phyloP scores from a whole-genome alignment of 2,797 vertebrate genomes.

The Sparus aurata region DNA sequence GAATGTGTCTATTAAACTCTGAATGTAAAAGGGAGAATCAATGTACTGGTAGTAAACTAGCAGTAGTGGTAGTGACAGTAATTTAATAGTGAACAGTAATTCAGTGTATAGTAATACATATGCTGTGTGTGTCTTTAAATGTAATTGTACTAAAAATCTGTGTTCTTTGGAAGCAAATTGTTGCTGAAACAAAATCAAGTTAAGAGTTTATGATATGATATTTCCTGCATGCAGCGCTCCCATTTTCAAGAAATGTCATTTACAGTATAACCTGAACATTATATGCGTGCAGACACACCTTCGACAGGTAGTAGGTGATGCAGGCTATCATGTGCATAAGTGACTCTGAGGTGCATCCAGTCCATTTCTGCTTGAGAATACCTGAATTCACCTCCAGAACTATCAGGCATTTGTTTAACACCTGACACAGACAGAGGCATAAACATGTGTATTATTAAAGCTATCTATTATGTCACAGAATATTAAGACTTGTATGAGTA shows the following conservation, averaged over 20 bases:
- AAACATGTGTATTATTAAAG: conserved; percentile 11
- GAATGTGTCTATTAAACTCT: neutral
- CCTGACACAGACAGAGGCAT: conserved; percentile 77
- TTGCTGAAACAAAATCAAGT: neutral
- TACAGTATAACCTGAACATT: conserved; percentile 5
- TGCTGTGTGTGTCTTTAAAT: neutral
- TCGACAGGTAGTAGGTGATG: conserved; percentile 90
- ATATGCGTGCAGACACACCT: conserved; percentile 80
- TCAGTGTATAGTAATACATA: too few species aligned
- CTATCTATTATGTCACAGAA: neutral
- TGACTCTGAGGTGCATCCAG: conserved; percentile 81
- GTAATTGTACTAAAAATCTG: neutral
- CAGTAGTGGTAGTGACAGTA: too few species aligned
- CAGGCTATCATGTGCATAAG: conserved; percentile 94
- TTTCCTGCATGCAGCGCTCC: neutral
- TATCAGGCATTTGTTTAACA: conserved; percentile 92
- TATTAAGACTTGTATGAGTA: neutral
- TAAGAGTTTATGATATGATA: neutral
- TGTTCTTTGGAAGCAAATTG: neutral
- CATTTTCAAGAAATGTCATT: neutral
- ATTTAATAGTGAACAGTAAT: neutral
- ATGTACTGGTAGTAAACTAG: neutral
- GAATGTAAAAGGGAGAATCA: neutral
- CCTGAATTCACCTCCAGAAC: conserved; percentile 90
- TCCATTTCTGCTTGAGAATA: conserved; percentile 82